Evolutionary conservation across 2,113 vertebrate genomes (phyloP), one percentile per base, ranked within the genome.

Genomic region (Epinephelus cyanopodus): DNA sequence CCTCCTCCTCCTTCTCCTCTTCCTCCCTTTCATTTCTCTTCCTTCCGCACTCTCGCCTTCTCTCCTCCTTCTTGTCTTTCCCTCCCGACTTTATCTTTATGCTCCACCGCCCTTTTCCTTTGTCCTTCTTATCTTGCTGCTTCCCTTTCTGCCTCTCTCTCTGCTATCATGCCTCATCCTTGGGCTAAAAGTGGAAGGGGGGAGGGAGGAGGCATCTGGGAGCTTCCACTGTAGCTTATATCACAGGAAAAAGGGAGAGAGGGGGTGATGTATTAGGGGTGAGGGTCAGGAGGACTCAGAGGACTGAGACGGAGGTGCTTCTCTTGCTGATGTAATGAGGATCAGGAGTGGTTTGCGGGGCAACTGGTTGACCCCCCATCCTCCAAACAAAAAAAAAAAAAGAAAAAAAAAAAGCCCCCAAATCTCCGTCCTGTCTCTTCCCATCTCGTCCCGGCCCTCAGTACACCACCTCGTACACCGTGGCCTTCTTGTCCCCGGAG

Each of bases 381-480:
- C 52, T 52, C 69, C 63, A 54, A 12, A 74, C 9, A 9, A 42
- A 42, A 42, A 42, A 42, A 10, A 42, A 39, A 25, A 18, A 73
- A 63, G 48, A 17, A 33, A n/a, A 74, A 68, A 63, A 18, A 64
- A 45, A 8, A n/a, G 70, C 37, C 62, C 63, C 33, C 52, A 79
- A 77, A 60, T 68, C 79, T 81, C 80, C 48, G 39, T 74, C 81
- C 79, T 84, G 85, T 79, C 77, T 70, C 83, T 15, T 81, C 63
- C 76, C 56, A 62, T 89, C 79, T 74, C 4, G 15, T 77, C 75
- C 33, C 18, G 25, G 73, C 53, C 74, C 79, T 97, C 94, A 98
- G 89, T 97, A 97, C 9, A 95, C 93, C 90, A 98, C 93, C 92
- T 97, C 96, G 1, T 98, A 98, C 76, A 98, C 97, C 0, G 96